Percentiles rank a stretch among this genome's conserved stretches.
phyloP scores from a whole-genome alignment of 2,888 invertebrate species.

The Neria commutata region DNA sequence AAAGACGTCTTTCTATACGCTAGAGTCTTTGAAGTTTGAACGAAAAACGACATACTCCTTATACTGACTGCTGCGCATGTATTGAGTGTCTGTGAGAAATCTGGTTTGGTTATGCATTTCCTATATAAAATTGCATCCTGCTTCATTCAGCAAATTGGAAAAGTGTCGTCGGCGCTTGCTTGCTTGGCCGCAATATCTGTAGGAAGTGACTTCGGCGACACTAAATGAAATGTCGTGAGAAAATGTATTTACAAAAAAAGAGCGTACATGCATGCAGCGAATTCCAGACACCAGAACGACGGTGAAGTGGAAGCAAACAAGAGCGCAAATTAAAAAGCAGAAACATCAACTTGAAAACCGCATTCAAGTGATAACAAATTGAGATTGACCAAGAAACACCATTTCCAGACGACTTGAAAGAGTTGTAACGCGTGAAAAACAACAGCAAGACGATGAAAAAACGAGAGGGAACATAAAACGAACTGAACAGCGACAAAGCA shows the following conservation, averaged over 20 bases:
- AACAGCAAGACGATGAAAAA: conserved; percentile 18
- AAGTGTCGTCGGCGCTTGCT: no score
- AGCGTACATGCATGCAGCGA: background rate
- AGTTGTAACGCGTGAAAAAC: background rate
- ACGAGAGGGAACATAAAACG: no score
- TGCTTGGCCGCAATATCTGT: background rate
- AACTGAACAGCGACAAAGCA: no score
- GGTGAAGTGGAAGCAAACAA: background rate
- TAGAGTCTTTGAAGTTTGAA: no score
- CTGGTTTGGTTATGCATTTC: no score
- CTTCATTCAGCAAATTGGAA: background rate
- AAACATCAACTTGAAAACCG: conserved; percentile 21
- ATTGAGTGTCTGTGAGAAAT: no score
- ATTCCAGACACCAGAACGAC: conserved; percentile 22
- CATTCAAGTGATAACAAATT: conserved; percentile 32
- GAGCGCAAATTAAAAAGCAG: background rate
- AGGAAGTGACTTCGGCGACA: background rate
- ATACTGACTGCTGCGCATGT: no score
- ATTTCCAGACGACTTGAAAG: conserved; percentile 32
- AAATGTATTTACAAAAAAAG: conserved; percentile 39
- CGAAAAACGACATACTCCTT: no score
- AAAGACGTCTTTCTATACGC: no score
- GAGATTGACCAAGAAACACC: conserved; percentile 37
- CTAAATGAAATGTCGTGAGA: conserved; percentile 44
- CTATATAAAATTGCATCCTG: no score